phyloP scores from a whole-genome alignment of 1,140 invertebrate species.

The Drosophila pachea region DNA sequence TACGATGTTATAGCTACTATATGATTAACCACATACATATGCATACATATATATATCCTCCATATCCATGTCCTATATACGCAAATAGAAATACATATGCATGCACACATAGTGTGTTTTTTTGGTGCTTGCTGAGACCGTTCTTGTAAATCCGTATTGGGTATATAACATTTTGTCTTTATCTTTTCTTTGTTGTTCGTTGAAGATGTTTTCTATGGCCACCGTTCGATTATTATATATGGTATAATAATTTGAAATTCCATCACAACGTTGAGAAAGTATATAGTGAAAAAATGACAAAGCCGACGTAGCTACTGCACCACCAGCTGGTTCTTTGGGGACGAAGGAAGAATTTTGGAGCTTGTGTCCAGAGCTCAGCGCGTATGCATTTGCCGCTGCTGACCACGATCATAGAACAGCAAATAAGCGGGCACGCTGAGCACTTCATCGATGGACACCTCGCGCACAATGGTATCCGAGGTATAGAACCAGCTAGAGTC shows the following conservation, averaged over 20 bases:
- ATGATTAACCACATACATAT: too few relatives aligned
- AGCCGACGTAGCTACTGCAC: slow-evolving; percentile 17
- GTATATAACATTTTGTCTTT: slow-evolving; percentile 1
- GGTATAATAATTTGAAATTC: slow-evolving; percentile 26
- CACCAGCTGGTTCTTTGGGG: slow-evolving; percentile 1
- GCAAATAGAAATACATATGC: background rate
- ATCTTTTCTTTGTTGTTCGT: slow-evolving; percentile 15
- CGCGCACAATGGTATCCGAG: slow-evolving; percentile 84
- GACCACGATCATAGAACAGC: slow-evolving; percentile 83
- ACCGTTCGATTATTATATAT: slow-evolving; percentile 24
- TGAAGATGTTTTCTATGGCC: slow-evolving; percentile 32
- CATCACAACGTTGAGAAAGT: slow-evolving; percentile 27
- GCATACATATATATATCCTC: too few relatives aligned
- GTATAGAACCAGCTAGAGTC: slow-evolving; percentile 83
- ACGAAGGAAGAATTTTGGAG: background rate
- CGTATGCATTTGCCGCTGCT: slow-evolving; percentile 57
- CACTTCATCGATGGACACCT: slow-evolving; percentile 84
- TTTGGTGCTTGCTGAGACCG: slow-evolving; percentile 39
- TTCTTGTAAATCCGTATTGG: slow-evolving; percentile 10
- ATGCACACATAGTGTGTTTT: slow-evolving; percentile 8
- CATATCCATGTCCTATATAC: too few relatives aligned
- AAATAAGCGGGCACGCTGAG: slow-evolving; percentile 84
- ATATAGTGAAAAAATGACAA: slow-evolving; percentile 25
- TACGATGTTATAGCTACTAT: slow-evolving; percentile 18
- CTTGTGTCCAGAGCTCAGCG: slow-evolving; percentile 27